Evolutionary conservation across 2,797 vertebrate genomes (phyloP), one percentile per base, ranked within the genome.

Genomic region (Nasua narica): DNA sequence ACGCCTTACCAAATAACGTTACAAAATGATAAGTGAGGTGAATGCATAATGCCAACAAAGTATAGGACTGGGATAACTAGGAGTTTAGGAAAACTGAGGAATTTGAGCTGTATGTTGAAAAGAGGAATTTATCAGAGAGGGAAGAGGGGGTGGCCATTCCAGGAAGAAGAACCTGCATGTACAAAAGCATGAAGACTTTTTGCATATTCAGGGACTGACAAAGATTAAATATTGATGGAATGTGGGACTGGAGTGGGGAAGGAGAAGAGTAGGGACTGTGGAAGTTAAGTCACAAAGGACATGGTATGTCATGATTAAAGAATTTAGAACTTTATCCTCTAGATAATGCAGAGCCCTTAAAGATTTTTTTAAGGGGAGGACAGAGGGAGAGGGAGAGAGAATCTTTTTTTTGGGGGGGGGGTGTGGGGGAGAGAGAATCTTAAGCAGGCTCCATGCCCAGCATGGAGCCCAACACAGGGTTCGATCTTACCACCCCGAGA

Each of bases 181-280:
- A 32, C 65, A 81, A 77, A 96, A 56, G 69, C 46, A 48, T n/a
- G 82, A 81, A 76, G 50, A 25, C 29, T 14, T 35, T 94, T 92
- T 82, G 40, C 23, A 52, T 95, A 43, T 91, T 94, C 40, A 81
- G 52, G 14, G 43, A 85, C 70, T 79, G 72, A 35, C 74, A 89
- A 62, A n/a, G 83, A 86, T 62, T 88, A 95, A 96, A 48, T 89
- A 91, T 76, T 84, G 40, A 23, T 89, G 62, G 88, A 94, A 14
- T 78, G 35, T 86, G 56, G 23, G 35, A 60, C 46, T 90, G 67
- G n/a, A 92, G 54, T 91, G 37, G 70, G 70, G 32, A 78, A 91
- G 46, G 50, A 77, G n/a, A 12, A 74, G 87, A 83, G 40, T 74
- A 76, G 70, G 93, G 27, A 93, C 90, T 89, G 48, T 7, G 72